These are phyloP conservation scores for Cacatua alba DNA, from an alignment of 2,113 vertebrate genomes.

Conservation along the genomic window DNA sequence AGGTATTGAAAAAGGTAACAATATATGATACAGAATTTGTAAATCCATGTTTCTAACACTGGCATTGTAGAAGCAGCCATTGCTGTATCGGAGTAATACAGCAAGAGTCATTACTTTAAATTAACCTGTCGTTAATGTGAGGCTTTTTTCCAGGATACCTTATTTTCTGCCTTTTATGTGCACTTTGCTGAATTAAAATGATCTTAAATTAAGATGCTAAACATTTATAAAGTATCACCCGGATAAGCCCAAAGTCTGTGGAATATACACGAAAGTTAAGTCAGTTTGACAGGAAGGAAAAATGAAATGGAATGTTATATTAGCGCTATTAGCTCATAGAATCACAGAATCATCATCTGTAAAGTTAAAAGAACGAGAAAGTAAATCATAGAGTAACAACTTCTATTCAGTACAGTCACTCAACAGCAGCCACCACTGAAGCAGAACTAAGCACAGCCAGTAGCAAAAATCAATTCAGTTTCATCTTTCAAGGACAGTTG, in stretches of 20 bases:
- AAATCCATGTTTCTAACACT: conserved; percentile 13
- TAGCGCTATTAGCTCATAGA: background rate
- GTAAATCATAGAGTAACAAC: conserved; percentile 21
- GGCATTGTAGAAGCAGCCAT: background rate
- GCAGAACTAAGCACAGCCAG: background rate
- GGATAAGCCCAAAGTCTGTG: background rate
- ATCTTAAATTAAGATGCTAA: background rate
- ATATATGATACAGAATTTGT: conserved; percentile 40
- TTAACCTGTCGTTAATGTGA: background rate
- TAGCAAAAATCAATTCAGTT: conserved; percentile 1
- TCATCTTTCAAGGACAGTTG: conserved; percentile 5
- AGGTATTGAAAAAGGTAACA: conserved; percentile 58
- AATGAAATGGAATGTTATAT: background rate
- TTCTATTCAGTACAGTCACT: conserved; percentile 1
- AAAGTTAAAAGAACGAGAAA: conserved; percentile 4
- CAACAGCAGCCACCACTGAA: conserved; percentile 15
- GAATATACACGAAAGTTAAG: background rate
- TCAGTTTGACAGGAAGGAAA: background rate
- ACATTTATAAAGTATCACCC: background rate
- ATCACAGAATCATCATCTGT: background rate
- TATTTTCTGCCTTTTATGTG: background rate
- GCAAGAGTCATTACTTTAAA: background rate
- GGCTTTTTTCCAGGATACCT: background rate
- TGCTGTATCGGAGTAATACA: background rate
- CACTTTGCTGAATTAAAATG: background rate